These are phyloP conservation scores for Marronus borbonicus DNA, from an alignment of 2,888 invertebrate species.

Conservation along the genomic window DNA sequence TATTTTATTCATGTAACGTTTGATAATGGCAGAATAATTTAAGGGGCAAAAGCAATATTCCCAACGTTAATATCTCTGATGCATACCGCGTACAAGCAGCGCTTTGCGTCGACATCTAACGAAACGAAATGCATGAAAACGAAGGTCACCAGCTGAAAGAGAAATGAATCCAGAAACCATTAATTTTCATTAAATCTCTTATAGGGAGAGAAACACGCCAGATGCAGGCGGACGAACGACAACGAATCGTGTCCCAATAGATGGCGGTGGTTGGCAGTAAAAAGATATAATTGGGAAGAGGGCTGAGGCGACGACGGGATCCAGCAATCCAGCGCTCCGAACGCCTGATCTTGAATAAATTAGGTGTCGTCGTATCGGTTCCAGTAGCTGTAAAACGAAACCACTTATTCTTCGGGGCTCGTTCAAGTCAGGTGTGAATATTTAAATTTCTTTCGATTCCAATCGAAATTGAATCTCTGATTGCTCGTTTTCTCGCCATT, in stretches of 20 bases:
- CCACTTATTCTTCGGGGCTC: conserved; percentile 20
- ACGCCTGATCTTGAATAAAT: conserved; percentile 23
- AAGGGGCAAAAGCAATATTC: no score
- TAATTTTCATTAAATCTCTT: conserved; percentile 30
- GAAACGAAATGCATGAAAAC: conserved; percentile 1
- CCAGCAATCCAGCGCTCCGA: not conserved
- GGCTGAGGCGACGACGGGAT: not conserved
- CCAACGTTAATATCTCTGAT: no score
- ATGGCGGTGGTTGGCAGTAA: conserved; percentile 4
- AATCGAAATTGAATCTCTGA: conserved; percentile 1
- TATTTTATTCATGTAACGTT: no score
- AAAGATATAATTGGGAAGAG: not conserved
- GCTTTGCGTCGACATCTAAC: not conserved
- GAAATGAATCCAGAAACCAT: conserved; percentile 26
- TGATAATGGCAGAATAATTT: no score
- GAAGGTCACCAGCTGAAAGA: conserved; percentile 15
- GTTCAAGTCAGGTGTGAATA: conserved; percentile 19
- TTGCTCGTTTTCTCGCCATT: conserved; percentile 16
- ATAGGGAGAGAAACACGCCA: not conserved
- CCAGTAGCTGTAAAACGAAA: conserved; percentile 18
- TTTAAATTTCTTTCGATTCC: conserved; percentile 15
- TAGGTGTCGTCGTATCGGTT: conserved; percentile 28
- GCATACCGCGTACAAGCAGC: no score
- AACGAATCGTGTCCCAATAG: not conserved
- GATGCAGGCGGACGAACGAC: not conserved